Evolutionary conservation across 1,140 invertebrate species (phyloP).

Genomic region (Aethina tumida): DNA sequence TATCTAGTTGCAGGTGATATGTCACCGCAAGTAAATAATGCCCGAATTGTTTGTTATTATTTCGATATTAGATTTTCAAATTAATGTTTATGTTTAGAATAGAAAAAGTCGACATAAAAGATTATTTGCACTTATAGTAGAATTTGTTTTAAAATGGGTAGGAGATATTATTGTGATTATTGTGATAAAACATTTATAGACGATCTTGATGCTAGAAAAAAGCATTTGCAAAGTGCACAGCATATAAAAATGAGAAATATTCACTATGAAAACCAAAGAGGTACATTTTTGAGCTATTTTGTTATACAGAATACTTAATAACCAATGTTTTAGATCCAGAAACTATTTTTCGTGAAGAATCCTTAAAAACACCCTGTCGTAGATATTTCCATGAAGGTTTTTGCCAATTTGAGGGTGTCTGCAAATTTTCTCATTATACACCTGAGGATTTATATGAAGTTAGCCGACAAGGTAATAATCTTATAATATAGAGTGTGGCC

Average conservation of each 20-base stretch:
- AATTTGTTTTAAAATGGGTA: slow-evolving; percentile 41
- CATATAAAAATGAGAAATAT: slow-evolving; percentile 49
- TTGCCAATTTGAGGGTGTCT: slow-evolving; percentile 50
- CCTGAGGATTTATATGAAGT: slow-evolving; percentile 44
- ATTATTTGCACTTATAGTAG: too few species aligned
- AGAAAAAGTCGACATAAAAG: too few species aligned
- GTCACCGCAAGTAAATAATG: too few species aligned
- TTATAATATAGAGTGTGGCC: neutral
- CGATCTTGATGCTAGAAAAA: slow-evolving; percentile 47
- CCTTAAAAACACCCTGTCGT: slow-evolving; percentile 46
- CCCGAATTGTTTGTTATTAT: too few species aligned
- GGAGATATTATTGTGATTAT: slow-evolving; percentile 58
- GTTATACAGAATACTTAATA: slow-evolving; percentile 5
- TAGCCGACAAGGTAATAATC: slow-evolving; percentile 41
- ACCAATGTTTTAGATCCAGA: slow-evolving; percentile 45
- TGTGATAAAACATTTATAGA: slow-evolving; percentile 58
- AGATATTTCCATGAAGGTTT: slow-evolving; percentile 43
- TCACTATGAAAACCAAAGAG: slow-evolving; percentile 53
- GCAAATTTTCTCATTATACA: slow-evolving; percentile 54
- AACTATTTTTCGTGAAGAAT: slow-evolving; percentile 48
- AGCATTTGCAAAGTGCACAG: slow-evolving; percentile 50
- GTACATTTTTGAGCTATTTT: slow-evolving; percentile 30
- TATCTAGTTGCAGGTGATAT: too few species aligned
- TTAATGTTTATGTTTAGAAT: too few species aligned
- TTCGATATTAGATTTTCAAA: too few species aligned